phyloP scores from a whole-genome alignment of 2,888 invertebrate genomes.

The Drosophila nr. perissopoda region DNA sequence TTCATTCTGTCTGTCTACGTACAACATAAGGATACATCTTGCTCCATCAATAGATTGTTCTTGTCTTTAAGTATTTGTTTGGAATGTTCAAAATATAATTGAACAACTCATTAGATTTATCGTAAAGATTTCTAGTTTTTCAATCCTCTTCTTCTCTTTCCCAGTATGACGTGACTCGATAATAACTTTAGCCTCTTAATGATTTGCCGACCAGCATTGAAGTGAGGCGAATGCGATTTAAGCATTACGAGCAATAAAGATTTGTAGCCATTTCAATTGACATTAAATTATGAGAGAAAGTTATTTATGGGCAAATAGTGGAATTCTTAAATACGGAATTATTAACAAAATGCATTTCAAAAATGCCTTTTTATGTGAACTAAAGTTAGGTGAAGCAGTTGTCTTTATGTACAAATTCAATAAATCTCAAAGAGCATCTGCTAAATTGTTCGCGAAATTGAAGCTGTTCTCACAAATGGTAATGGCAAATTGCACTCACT shows the following conservation, averaged over 20 bases:
- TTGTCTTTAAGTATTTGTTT: not conserved
- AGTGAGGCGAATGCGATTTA: conserved; percentile 22
- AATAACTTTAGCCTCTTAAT: conserved; percentile 7
- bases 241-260: not conserved
- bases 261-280: not conserved
- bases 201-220: conserved; percentile 7
- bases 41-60: not conserved
- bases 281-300: conserved; percentile 6
- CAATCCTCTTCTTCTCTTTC: not conserved
- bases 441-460: conserved; percentile 37
- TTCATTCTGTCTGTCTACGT: conserved; percentile 4
- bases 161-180: conserved; percentile 3
- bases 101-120: not conserved
- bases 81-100: not conserved
- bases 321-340: not conserved
- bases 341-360: not conserved
- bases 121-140: not conserved
- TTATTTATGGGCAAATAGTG: not conserved
- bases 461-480: conserved; percentile 1
- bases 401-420: not conserved
- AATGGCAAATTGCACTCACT: conserved; percentile 19
- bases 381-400: not conserved
- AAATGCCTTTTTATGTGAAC: not conserved
- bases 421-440: conserved; percentile 15
- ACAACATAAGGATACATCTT: not conserved